phyloP scores from a whole-genome alignment of 1,140 invertebrate genomes.

The Drosophila auraria region DNA sequence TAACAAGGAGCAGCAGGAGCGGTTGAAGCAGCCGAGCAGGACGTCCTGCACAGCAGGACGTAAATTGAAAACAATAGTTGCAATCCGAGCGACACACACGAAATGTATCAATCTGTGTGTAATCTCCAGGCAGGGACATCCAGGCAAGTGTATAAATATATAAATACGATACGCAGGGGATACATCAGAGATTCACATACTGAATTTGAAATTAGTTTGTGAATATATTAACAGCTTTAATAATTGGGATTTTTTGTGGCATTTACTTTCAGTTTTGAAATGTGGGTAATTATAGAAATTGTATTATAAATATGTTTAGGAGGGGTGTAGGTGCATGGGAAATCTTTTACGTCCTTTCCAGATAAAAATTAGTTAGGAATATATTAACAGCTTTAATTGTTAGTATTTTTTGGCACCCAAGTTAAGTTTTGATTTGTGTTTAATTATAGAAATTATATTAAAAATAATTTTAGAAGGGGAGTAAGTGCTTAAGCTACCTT shows the following conservation, averaged over 20 bases:
- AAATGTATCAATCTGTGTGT: slow-evolving; percentile 55
- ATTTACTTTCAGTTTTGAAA: too few species aligned
- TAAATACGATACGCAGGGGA: slow-evolving; percentile 2
- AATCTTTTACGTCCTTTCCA: too few species aligned
- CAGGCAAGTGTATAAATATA: slow-evolving; percentile 13
- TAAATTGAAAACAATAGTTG: slow-evolving; percentile 66
- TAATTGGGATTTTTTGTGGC: not conserved
- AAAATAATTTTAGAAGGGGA: not conserved
- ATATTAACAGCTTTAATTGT: too few species aligned
- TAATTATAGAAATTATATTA: too few species aligned
- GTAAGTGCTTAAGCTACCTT: too few species aligned
- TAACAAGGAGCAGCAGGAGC: slow-evolving; percentile 49
- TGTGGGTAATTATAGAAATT: not conserved
- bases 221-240: slow-evolving; percentile 1
- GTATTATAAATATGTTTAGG: not conserved
- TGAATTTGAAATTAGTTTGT: not conserved
- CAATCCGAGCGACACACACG: slow-evolving; percentile 50
- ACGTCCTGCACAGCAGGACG: slow-evolving; percentile 52
- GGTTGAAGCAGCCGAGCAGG: not conserved
- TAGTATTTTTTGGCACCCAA: too few species aligned
- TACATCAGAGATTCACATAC: not conserved
- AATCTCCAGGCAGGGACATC: slow-evolving; percentile 18
- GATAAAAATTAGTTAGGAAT: too few species aligned
- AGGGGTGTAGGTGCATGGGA: not conserved
- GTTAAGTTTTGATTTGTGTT: too few species aligned